Evolutionary conservation across 2,113 vertebrate species (phyloP).

Genomic region (rabbit (Oryctolagus cuniculus)): DNA sequence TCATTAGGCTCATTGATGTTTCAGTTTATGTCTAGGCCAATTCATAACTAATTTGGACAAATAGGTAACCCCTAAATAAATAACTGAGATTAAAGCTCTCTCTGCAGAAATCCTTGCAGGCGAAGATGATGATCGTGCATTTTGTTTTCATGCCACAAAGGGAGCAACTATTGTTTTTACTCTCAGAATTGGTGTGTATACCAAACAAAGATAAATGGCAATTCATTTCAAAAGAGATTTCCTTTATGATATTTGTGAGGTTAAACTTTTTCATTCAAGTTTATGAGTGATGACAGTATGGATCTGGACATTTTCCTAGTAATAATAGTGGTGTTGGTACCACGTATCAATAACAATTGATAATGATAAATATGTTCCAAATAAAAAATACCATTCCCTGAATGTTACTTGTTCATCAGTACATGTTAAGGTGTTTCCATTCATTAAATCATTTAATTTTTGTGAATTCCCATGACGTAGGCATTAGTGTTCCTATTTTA

Average conservation of each 20-base stretch:
- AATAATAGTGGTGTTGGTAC: not conserved
- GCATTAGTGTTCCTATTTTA: not conserved
- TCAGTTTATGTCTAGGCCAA: not conserved
- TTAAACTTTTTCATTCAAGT: not conserved
- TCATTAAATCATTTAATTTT: not conserved
- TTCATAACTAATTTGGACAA: constrained; percentile 51
- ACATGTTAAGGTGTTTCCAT: not conserved
- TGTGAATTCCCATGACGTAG: not conserved
- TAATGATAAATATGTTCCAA: not conserved
- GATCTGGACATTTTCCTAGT: not conserved
- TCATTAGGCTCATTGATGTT: constrained; percentile 29
- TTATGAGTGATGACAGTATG: not conserved
- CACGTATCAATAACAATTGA: not conserved
- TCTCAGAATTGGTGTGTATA: not conserved
- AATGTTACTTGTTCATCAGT: not conserved
- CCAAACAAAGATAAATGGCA: not conserved
- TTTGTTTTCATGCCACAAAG: not conserved
- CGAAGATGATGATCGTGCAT: not conserved
- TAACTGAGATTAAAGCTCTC: constrained; percentile 9
- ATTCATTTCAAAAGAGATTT: not conserved
- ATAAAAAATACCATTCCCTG: not conserved
- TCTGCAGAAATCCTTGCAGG: not conserved
- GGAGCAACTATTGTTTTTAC: not conserved
- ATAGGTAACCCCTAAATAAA: not conserved
- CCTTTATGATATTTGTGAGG: not conserved